Percentiles rank a stretch among this genome's conserved stretches.
These are phyloP conservation scores for Drosophila tristis DNA, from an alignment of 1,140 invertebrate species.

Conservation along the genomic window DNA sequence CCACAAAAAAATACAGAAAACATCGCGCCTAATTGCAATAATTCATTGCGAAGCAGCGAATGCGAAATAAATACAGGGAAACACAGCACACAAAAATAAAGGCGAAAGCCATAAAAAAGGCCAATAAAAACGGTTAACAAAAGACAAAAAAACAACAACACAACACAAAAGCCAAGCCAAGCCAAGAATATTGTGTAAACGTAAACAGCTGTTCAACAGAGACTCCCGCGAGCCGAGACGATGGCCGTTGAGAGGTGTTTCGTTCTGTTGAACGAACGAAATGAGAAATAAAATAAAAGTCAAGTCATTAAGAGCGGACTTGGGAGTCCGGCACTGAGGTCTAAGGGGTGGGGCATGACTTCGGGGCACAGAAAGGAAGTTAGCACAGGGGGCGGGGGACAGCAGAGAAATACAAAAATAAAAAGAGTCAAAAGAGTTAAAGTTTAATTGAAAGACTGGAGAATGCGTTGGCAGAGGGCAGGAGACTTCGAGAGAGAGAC, in stretches of 20 bases:
- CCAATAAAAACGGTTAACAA: constrained; percentile 65
- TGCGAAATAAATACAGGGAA: constrained; percentile 35
- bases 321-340: constrained; percentile 10
- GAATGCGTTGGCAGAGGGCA: constrained; percentile 3
- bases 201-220: constrained; percentile 69
- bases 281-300: constrained; percentile 53
- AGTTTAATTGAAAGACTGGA: constrained; percentile 48
- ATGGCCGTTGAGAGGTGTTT: constrained; percentile 14
- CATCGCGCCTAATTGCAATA: constrained; percentile 74
- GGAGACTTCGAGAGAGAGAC: constrained; percentile 8
- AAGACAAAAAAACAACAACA: constrained; percentile 1
- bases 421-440: constrained; percentile 29
- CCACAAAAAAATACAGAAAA: constrained; percentile 56
- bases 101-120: constrained; percentile 74
- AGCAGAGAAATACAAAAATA: too few relatives aligned
- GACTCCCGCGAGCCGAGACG: not conserved
- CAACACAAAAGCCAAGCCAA: constrained; percentile 25
- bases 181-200: constrained; percentile 65
- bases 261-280: constrained; percentile 39
- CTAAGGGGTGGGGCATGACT: constrained; percentile 21
- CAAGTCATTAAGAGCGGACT: constrained; percentile 45
- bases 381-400: constrained; percentile 12
- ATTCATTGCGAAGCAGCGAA: constrained; percentile 63
- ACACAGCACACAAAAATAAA: constrained; percentile 37
- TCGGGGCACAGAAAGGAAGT: constrained; percentile 32